Base-by-base conservation (phyloP, 2,797 vertebrate species). In the Lerista edwardsae region DNA sequence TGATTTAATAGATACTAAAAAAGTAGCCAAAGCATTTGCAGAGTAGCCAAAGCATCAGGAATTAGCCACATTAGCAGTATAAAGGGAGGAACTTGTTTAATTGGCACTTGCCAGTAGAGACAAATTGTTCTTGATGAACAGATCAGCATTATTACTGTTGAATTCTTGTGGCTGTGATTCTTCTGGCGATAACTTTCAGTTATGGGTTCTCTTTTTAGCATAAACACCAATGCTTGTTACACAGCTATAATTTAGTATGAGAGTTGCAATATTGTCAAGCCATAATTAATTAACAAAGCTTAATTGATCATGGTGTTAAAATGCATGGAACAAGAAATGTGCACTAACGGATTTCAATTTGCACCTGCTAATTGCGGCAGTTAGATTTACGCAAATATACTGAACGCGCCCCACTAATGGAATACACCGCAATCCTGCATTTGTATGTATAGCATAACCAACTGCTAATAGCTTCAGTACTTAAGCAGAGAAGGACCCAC, bases 271-370 rank as follows among this genome's bases (percentile, higher is more conserved):
- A 62, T 89, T 71, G 90, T 85, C 67, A 57, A 87, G 7, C 75
- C 80, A 0, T 85, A 77, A 87, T 91, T 91, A 87, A 86, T 93
- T 85, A 85, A 69, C 61, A 84, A 82, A 64, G 7, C 7, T 71
- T 82, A 84, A 88, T 69, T 90, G 83, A 86, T 34, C 83, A 84
- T 83, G 41, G 61, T 82, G 6, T 77, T 77, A 85, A 82, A 75
- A 80, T 91, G 31, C 74, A 82, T 55, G 17, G 81, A 85, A 79
- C 39, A 31, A 80, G 64, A 91, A 64, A 86, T 68, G 27, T 41
- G 34, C 85, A 34, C 34, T 86, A 82, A 86, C 69, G 62, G 81
- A 79, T 82, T 85, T 89, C 0, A n/a, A 61, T 85, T 88, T 86
- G 75, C 59, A 77, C 57, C 2, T 80, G 69, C 80, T 86, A 80